Base-by-base conservation (phyloP, 2,113 vertebrate genomes). In the Acrocephalus arundinaceus region DNA sequence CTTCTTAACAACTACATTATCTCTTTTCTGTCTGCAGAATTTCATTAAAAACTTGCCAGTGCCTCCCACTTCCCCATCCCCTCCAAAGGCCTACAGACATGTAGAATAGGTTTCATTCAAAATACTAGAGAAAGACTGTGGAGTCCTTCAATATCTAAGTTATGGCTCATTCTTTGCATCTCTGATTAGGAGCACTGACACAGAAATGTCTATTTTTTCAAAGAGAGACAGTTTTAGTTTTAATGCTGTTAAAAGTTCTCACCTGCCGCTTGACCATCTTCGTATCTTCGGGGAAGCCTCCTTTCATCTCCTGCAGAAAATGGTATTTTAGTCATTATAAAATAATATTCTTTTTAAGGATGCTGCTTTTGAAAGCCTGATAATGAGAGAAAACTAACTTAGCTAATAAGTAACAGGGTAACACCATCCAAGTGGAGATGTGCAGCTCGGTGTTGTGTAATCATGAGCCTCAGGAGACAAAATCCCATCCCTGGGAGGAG, bases 251-350 rank as follows among this genome's bases (percentile, higher is more conserved):
- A 66, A 43, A 39, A 13, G 84, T 55, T 95, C 98, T 97, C 78
- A 98, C 98, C 98, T 97, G 97, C 87, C 75, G 97, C 81, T 96
- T 98, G 98, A 97, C 98, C 98, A 85, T 98, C 98, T 96, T 98
- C 98, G 9, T 98, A 98, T 67, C 97, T 98, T 93, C 97, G 95
- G 74, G 98, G 97, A 84, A 98, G 94, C 89, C 97, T 97, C 95
- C 98, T 96, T 95, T 98, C 98, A 89, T 98, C 98, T 97, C 98
- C 98, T 98, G 96, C 85, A 97, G 95, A 97, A 96, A 96, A 97
- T 66, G 45, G 61, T 84, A 85, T 67, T 94, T 71, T 45, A 94
- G 48, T 96, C 86, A 89, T 95, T 94, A 97, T 13, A 93, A 94
- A 93, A 76, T 67, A 35, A 18, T 82, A 77, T 35, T 65, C 3